phyloP scores from a whole-genome alignment of 1,140 invertebrate genomes.

The Cyrtorhinus lividipennis region DNA sequence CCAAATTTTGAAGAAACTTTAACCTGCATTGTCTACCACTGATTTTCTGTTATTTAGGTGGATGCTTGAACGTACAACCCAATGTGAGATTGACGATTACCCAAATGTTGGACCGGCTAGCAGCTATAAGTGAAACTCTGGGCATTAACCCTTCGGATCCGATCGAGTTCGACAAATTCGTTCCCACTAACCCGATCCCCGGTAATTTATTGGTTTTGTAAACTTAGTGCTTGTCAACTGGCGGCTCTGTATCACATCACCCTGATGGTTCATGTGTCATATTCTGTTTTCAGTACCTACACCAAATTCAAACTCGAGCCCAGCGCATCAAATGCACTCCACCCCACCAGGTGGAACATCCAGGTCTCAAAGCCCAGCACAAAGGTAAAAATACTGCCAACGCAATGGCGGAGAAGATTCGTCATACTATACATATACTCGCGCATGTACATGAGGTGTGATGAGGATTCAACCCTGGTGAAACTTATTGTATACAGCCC shows the following conservation, averaged over 20 bases:
- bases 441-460: too few relatives aligned
- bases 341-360: not conserved
- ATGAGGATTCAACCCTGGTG: too few relatives aligned
- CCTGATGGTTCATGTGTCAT: too few relatives aligned
- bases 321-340: not conserved
- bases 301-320: not conserved
- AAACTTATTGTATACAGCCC: too few relatives aligned
- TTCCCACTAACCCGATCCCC: constrained; percentile 16
- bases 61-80: constrained; percentile 72
- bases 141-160: constrained; percentile 62
- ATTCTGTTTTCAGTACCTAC: not conserved
- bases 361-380: constrained; percentile 2
- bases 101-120: constrained; percentile 65
- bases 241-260: too few relatives aligned
- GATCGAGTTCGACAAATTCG: constrained; percentile 40
- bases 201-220: too few relatives aligned
- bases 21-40: not conserved
- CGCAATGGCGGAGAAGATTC: too few relatives aligned
- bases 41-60: constrained; percentile 35
- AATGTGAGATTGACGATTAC: constrained; percentile 56
- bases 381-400: not conserved
- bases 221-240: too few relatives aligned
- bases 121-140: constrained; percentile 71
- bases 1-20: too few relatives aligned
- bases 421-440: too few relatives aligned